Evolutionary conservation across 1,140 invertebrate species (phyloP).

Genomic region (Lordiphosa clarofinis): DNA sequence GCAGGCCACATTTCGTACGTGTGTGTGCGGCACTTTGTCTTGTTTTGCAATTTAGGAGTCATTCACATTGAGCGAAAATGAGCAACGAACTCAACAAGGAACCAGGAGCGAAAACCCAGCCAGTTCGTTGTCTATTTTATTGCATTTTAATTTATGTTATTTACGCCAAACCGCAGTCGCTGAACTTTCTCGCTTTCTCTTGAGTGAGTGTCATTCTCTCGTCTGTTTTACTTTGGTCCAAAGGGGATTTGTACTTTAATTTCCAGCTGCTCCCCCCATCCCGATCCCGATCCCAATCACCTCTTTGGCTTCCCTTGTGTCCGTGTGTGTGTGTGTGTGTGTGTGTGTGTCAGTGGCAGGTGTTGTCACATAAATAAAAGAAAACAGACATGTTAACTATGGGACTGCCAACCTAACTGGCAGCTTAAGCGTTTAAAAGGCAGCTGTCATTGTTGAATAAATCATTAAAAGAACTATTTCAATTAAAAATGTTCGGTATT

Average conservation of each 20-base stretch:
- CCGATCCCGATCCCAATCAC: not conserved
- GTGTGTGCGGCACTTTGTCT: constrained; percentile 53
- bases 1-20: constrained; percentile 14
- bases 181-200: constrained; percentile 33
- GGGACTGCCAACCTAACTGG: constrained; percentile 1
- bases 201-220: constrained; percentile 1
- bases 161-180: constrained; percentile 47
- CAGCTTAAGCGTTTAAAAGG: constrained; percentile 10
- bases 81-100: constrained; percentile 60
- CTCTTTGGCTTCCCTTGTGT: constrained; percentile 3
- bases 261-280: constrained; percentile 26
- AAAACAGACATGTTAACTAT: constrained; percentile 13
- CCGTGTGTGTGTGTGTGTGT: constrained; percentile 2
- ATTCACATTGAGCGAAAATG: constrained; percentile 59
- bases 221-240: constrained; percentile 43
- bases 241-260: constrained; percentile 72
- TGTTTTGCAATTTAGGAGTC: constrained; percentile 67
- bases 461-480: no score
- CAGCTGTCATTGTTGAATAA: no score
- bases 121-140: constrained; percentile 71
- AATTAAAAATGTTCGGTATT: no score
- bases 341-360: constrained; percentile 21
- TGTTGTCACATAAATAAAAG: constrained; percentile 11
- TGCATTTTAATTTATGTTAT: constrained; percentile 73
- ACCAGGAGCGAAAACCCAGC: constrained; percentile 7